phyloP scores from a whole-genome alignment of 2,888 invertebrate species.

The Lasioglossum figueresi region DNA sequence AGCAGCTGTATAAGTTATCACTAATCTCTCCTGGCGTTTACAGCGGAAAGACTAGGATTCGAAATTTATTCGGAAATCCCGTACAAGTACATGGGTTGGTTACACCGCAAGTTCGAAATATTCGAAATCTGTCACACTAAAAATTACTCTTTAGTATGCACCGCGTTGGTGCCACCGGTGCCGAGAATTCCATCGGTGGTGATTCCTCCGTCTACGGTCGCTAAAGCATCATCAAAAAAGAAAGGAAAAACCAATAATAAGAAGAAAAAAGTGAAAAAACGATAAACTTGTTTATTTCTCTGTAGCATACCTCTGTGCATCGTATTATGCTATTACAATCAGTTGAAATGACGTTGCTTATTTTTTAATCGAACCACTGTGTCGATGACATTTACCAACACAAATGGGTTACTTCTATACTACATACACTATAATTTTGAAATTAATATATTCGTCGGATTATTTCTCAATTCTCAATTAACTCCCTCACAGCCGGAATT shows the following conservation, averaged over 20 bases:
- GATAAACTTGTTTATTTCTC: slow-evolving; percentile 13
- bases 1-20: neutral
- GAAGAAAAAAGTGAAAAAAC: slow-evolving; percentile 13
- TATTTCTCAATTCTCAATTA: neutral
- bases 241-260: neutral
- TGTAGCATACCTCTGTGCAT: neutral
- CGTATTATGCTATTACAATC: neutral
- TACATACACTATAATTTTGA: neutral
- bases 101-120: neutral
- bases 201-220: neutral
- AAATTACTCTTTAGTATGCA: slow-evolving; percentile 64
- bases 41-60: slow-evolving; percentile 61
- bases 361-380: neutral
- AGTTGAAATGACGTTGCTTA: neutral
- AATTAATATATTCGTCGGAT: neutral
- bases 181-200: neutral
- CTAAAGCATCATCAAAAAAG: neutral
- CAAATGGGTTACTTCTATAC: neutral
- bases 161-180: slow-evolving; percentile 35
- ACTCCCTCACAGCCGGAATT: neutral
- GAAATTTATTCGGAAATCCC: slow-evolving; percentile 54
- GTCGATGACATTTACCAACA: neutral
- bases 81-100: slow-evolving; percentile 37
- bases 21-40: neutral
- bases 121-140: slow-evolving; percentile 33